phyloP scores from a whole-genome alignment of 2,888 invertebrate species.

The Metopia argyrocephala region DNA sequence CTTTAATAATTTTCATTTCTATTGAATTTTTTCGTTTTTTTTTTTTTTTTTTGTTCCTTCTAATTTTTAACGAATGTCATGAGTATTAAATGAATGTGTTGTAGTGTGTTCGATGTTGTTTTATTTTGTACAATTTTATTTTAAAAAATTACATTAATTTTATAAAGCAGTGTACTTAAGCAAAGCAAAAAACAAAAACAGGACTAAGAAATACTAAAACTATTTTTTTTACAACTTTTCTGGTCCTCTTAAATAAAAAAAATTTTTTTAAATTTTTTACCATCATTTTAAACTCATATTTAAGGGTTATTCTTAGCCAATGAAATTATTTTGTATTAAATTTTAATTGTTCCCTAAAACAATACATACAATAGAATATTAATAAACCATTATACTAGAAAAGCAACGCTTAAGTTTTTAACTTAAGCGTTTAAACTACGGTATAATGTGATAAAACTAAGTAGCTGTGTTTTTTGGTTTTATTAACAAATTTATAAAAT shows the following conservation, averaged over 20 bases:
- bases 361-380: conserved; percentile 8
- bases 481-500: conserved; percentile 1
- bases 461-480: not conserved
- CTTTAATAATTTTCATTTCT: too few relatives aligned
- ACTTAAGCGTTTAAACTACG: not conserved
- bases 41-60: conserved; percentile 14
- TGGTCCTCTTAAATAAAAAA: conserved; percentile 6
- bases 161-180: conserved; percentile 44
- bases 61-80: conserved; percentile 17
- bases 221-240: not conserved
- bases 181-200: conserved; percentile 16
- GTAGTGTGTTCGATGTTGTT: conserved; percentile 32
- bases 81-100: conserved; percentile 31
- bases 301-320: not conserved
- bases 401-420: conserved; percentile 26
- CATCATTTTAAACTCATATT: conserved; percentile 26
- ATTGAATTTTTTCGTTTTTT: not conserved
- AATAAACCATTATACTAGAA: conserved; percentile 8
- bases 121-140: not conserved
- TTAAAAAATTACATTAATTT: conserved; percentile 1
- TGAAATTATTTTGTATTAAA: conserved; percentile 62
- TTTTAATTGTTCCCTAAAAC: conserved; percentile 60
- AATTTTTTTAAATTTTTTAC: conserved; percentile 11
- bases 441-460: not conserved
- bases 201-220: not conserved